Evolutionary conservation across 2,888 invertebrate species (phyloP).

Genomic region (Leucophenga montana): DNA sequence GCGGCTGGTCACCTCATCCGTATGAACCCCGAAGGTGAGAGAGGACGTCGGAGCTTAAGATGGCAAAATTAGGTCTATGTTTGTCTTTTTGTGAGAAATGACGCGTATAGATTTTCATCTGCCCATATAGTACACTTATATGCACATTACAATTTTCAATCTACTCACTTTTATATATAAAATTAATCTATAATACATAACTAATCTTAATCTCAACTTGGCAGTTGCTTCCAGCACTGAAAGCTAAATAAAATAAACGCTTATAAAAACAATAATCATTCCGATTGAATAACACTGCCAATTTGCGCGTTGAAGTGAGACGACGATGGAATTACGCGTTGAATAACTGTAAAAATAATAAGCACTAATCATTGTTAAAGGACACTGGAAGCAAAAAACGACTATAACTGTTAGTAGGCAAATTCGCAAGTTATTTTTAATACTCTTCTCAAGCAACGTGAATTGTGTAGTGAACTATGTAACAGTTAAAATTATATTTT

Average conservation of each 20-base stretch:
- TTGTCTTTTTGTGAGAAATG: no score
- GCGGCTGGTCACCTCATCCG: no score
- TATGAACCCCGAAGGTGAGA: no score
- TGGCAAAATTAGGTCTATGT: no score
- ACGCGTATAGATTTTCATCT: no score
- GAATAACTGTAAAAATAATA: constrained; percentile 25
- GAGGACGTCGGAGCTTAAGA: no score
- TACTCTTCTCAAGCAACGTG: constrained; percentile 3
- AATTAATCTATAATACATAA: not conserved
- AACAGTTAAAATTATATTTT: no score
- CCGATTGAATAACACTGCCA: constrained; percentile 6
- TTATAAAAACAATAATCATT: constrained; percentile 20
- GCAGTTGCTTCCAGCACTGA: no score
- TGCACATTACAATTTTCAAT: no score
- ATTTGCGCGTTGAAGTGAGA: not conserved
- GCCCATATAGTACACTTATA: no score
- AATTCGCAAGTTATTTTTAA: constrained; percentile 34
- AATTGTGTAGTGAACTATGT: not conserved
- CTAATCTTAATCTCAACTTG: not conserved
- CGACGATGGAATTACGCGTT: constrained; percentile 15
- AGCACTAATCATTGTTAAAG: not conserved
- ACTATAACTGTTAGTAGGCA: constrained; percentile 54
- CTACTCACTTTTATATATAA: no score
- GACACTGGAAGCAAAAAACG: constrained; percentile 42
- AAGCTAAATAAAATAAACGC: not conserved